Base-by-base conservation (phyloP, 1,140 invertebrate genomes). In the Euura lappo region DNA sequence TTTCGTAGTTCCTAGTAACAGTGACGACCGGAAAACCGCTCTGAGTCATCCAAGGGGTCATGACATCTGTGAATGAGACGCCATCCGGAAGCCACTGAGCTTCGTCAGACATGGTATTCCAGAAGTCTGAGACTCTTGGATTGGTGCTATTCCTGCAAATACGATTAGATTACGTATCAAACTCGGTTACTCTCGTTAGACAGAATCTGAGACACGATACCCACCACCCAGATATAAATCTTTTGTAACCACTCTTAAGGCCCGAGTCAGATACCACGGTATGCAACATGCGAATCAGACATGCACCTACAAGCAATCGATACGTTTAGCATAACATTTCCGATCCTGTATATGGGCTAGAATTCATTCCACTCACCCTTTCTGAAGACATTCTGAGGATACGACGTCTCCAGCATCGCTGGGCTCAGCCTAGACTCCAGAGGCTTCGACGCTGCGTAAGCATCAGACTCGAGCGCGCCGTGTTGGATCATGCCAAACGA, bases 271-370 rank as follows among this genome's bases (percentile, higher is more conserved):
- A 89, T 70, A 94, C 83, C 75, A 91, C 91, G 75, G 89, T 87
- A 77, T 90, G 87, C 89, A 94, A 91, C 93, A 94, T 94, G 69
- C 91, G 86, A 74, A 94, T 90, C 51, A 94, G 84, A 69, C 91
- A 91, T 71, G 90, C 91, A 76, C 92, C 93, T 91, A 89, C 73
- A 71, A 82, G 70, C 44, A 69, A 68, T 69, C 8, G 51, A 68
- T 46, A 74, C 44, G 47, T 7, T 65, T 11, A 28, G 4, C 28
- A 65, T 42, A 43, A 10, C 4, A 70, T 3, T 60, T 60, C 13
- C 51, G 10, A n/a, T 60, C 51, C 51, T n/a, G 10, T n/a, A 6
- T 60, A 60, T 60, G 51, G 10, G 10, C 13, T 5, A 60, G 13
- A 11, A 60, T 8, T 28, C 28, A 28, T 28, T 28, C 13, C 51